Evolutionary conservation across 2,113 vertebrate genomes (phyloP).

Genomic region (Mixornis gularis): DNA sequence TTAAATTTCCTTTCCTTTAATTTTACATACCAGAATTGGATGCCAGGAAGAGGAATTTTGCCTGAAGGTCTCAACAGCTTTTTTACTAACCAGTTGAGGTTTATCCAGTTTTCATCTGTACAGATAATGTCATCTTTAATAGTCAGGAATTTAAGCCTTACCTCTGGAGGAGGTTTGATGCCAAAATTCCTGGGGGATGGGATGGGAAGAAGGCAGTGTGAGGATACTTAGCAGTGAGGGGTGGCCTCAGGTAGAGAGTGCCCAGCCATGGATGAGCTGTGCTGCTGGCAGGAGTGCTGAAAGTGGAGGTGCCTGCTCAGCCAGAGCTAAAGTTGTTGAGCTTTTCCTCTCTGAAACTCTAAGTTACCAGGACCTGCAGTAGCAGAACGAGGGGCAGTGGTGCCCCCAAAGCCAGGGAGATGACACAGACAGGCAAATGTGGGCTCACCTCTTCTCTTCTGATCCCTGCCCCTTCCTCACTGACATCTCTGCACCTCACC

Average conservation of each 20-base stretch:
- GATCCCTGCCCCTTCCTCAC: not conserved
- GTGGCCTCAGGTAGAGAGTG: not conserved
- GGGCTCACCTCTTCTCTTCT: not conserved
- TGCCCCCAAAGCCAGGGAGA: not conserved
- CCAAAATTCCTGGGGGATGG: not conserved
- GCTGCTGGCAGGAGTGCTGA: fast-evolving
- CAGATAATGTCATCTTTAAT: not conserved
- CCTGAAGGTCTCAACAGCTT: not conserved
- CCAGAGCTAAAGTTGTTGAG: not conserved
- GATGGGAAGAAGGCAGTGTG: not conserved
- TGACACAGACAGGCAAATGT: fast-evolving
- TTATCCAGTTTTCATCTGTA: not conserved
- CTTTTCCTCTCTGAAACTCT: not conserved
- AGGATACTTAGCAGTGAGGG: not conserved
- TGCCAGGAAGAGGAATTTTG: not conserved
- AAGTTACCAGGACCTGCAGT: fast-evolving
- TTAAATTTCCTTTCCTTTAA: not conserved
- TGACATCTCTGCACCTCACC: not conserved
- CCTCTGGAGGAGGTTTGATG: not conserved
- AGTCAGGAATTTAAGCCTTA: not conserved
- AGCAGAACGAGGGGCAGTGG: fast-evolving
- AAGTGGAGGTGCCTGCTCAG: not conserved
- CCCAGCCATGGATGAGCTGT: not conserved
- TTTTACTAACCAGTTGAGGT: not conserved
- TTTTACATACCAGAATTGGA: not conserved